A percentile compares a stretch with the other conserved stretches of the same genome.
These are phyloP conservation scores for Dendrophyllia cribrosa DNA, from an alignment of 64 coral and sea anemone genomes.

Conservation along the genomic window DNA sequence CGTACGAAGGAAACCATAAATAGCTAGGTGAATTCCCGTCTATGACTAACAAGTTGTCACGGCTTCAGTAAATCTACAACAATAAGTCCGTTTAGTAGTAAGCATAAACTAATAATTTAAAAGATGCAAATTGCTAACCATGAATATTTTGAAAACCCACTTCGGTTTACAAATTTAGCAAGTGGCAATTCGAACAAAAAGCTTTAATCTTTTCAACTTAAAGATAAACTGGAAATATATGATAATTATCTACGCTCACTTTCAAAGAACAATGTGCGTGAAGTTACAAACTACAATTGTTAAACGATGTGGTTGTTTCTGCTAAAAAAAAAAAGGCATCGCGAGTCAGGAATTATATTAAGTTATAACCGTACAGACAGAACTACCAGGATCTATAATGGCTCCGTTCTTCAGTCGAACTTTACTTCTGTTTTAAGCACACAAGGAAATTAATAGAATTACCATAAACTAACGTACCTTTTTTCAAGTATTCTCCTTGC, in stretches of 20 bases:
- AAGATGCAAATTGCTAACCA: neutral
- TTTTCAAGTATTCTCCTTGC: conserved; percentile 89
- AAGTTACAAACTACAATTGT: neutral
- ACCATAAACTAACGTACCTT: conserved; percentile 58
- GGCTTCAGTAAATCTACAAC: too few species aligned
- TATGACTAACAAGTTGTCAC: too few species aligned
- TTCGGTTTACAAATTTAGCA: neutral
- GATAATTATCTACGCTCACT: conserved; percentile 8
- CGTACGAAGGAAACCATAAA: too few species aligned
- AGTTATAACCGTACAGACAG: too few species aligned
- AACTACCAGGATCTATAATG: too few species aligned
- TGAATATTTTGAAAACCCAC: neutral
- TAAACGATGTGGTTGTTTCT: neutral
- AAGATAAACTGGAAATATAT: too few species aligned
- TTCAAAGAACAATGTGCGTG: neutral
- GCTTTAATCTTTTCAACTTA: conserved; percentile 11
- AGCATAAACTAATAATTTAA: neutral
- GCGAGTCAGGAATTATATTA: too few species aligned
- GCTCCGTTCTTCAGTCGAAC: too few species aligned
- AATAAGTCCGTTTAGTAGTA: too few species aligned
- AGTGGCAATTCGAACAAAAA: neutral
- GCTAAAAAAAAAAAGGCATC: neutral
- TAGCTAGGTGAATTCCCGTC: too few species aligned
- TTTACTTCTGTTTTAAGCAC: too few species aligned
- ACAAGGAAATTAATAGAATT: too few species aligned